These are phyloP conservation scores for Perca schrenkii DNA, from an alignment of 2,113 vertebrate genomes.

Conservation along the genomic window DNA sequence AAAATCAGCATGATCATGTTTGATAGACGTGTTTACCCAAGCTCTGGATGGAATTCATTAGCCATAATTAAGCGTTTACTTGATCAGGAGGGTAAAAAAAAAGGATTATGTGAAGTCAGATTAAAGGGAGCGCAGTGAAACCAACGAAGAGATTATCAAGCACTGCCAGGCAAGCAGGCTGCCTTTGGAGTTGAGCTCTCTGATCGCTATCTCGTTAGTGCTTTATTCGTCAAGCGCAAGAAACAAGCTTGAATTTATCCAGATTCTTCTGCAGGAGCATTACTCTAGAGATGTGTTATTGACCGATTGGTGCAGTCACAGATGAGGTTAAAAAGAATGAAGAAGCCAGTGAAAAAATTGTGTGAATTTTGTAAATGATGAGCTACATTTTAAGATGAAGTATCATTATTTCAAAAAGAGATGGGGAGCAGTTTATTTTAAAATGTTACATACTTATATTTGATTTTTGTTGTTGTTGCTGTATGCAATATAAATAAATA, in stretches of 20 bases:
- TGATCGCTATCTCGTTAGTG: constrained; percentile 83
- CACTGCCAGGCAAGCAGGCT: constrained; percentile 81
- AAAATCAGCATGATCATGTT: constrained; percentile 76
- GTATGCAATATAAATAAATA: neutral
- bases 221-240: constrained; percentile 81
- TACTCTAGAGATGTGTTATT: constrained; percentile 59
- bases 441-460: neutral
- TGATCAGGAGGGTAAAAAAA: constrained; percentile 82
- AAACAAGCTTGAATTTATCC: constrained; percentile 76
- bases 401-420: neutral
- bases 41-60: constrained; percentile 85
- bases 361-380: neutral
- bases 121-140: constrained; percentile 81
- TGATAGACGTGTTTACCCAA: constrained; percentile 84
- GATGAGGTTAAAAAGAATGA: constrained; percentile 15
- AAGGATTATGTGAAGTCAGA: constrained; percentile 85
- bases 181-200: constrained; percentile 79
- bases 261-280: constrained; percentile 57
- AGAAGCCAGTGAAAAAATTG: neutral
- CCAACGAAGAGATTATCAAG: constrained; percentile 83
- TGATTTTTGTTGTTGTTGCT: neutral
- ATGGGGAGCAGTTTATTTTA: neutral
- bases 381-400: neutral
- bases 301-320: constrained; percentile 47
- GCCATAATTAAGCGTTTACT: constrained; percentile 84